These are phyloP conservation scores for Paramacrobiotus metropolitanus DNA, from an alignment of 1,140 invertebrate genomes.

Conservation along the genomic window DNA sequence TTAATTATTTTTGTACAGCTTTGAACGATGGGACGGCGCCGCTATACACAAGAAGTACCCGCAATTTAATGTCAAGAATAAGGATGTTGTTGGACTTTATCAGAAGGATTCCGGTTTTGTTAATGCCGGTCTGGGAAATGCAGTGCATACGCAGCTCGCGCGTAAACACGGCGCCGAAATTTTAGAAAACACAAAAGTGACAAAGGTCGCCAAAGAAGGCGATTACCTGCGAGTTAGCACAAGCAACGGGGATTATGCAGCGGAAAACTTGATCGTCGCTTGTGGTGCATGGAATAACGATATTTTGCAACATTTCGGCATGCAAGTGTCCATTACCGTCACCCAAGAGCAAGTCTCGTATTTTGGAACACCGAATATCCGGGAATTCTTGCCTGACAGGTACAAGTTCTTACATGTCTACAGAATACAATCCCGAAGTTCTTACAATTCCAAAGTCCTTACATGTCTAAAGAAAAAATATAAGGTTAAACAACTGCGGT, in stretches of 20 bases:
- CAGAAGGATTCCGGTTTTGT: conserved; percentile 18
- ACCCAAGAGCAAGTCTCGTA: conserved; percentile 23
- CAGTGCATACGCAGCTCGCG: conserved; percentile 19
- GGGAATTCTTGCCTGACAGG: conserved; percentile 20
- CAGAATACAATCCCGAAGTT: neutral
- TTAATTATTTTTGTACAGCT: conserved; percentile 11
- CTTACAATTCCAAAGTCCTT: no score
- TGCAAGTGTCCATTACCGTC: conserved; percentile 19
- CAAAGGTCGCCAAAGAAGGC: conserved; percentile 11
- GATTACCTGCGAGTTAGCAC: conserved; percentile 15
- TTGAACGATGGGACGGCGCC: conserved; percentile 13
- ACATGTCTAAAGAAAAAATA: no score
- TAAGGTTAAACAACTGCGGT: no score
- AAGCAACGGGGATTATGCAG: conserved; percentile 15
- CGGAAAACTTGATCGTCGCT: conserved; percentile 17
- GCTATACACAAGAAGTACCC: conserved; percentile 15
- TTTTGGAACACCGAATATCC: conserved; percentile 19
- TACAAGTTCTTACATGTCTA: conserved; percentile 8
- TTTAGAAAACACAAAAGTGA: conserved; percentile 17
- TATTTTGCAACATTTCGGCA: conserved; percentile 18
- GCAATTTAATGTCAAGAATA: conserved; percentile 17
- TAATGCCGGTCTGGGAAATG: conserved; percentile 19
- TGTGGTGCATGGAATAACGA: conserved; percentile 20
- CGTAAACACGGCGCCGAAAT: conserved; percentile 17
- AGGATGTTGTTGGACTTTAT: conserved; percentile 15